phyloP scores from a whole-genome alignment of 2,888 invertebrate species.

The Ceraclea dissimilis region DNA sequence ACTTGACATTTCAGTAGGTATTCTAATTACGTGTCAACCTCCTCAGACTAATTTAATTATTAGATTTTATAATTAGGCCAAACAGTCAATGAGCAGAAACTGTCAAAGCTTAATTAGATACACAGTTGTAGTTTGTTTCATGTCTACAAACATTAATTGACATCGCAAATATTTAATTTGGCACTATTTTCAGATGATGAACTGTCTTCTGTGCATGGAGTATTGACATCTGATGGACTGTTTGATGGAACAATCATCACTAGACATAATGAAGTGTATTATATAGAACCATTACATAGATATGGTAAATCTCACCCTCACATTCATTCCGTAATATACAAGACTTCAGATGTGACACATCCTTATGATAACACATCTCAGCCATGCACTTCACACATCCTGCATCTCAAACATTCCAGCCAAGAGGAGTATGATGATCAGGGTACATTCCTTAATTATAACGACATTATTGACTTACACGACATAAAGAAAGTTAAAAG shows the following conservation, averaged over 20 bases:
- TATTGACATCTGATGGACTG: constrained; percentile 78
- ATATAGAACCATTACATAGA: constrained; percentile 72
- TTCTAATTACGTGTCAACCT: too few relatives aligned
- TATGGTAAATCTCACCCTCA: constrained; percentile 51
- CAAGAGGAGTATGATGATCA: constrained; percentile 32
- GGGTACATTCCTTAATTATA: constrained; percentile 26
- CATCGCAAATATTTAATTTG: too few relatives aligned
- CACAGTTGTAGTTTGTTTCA: too few relatives aligned
- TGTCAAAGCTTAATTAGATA: too few relatives aligned
- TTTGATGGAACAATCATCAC: constrained; percentile 86
- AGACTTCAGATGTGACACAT: constrained; percentile 65
- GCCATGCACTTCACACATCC: constrained; percentile 55
- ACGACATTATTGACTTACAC: constrained; percentile 30
- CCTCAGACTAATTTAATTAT: too few relatives aligned
- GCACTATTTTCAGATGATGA: constrained; percentile 82
- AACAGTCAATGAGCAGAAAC: too few relatives aligned
- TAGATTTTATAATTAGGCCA: too few relatives aligned
- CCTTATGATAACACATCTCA: constrained; percentile 34
- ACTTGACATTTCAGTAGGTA: too few relatives aligned
- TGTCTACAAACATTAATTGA: too few relatives aligned
- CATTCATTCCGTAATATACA: constrained; percentile 80
- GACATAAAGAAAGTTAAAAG: constrained; percentile 27
- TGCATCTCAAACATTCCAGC: constrained; percentile 40
- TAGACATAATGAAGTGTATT: constrained; percentile 63
- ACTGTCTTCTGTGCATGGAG: constrained; percentile 71